Base-by-base conservation (phyloP, 2,113 vertebrate species). In the Hippocampus mohnikei region DNA sequence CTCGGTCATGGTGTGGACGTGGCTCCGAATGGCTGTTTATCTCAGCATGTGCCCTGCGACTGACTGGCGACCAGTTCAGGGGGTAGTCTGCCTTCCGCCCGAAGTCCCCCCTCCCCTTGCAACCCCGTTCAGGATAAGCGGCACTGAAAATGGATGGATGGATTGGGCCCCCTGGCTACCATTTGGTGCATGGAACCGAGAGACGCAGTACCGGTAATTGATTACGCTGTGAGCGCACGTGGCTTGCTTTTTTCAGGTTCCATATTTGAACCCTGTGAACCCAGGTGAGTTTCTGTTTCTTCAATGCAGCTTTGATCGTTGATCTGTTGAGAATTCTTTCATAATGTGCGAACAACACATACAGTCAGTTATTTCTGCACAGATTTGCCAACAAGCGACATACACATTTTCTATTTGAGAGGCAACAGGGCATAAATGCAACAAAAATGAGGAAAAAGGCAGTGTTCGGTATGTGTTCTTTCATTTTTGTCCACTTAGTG, bases 401-500 rank as follows among this genome's bases (percentile, higher is more conserved):
- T 62, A 70, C 70, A 55, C 29, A 44, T 77, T 75, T 69, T 63
- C 46, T 73, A 63, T 68, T 63, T 70, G 80, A 68, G 75, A 64
- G 72, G 82, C 79, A 52, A 52, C 56, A 63, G 37, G 16, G 69
- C 71, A 23, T 70, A 80, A 72, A 76, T 84, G 77, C 70, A 53
- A 59, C 50, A 62, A 67, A 79, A 84, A 72, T 65, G 62, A 63
- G 44, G 46, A 77, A 81, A 81, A 76, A 74, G 69, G 69, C 70
- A 71, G 77, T 8, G 65, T 72, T 77, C 61, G 75, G 68, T 81
- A 74, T 77, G 74, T 66, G 71, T 55, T 76, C 77, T 78, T 80
- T 42, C 74, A 76, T 37, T 74, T 87, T 82, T 73, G 76, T 85
- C 80, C 81, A 76, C 59, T 72, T n/a, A 0, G 72, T 75, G 69